Evolutionary conservation across 1,140 invertebrate genomes (phyloP).

Genomic region (Seison nebaliae): DNA sequence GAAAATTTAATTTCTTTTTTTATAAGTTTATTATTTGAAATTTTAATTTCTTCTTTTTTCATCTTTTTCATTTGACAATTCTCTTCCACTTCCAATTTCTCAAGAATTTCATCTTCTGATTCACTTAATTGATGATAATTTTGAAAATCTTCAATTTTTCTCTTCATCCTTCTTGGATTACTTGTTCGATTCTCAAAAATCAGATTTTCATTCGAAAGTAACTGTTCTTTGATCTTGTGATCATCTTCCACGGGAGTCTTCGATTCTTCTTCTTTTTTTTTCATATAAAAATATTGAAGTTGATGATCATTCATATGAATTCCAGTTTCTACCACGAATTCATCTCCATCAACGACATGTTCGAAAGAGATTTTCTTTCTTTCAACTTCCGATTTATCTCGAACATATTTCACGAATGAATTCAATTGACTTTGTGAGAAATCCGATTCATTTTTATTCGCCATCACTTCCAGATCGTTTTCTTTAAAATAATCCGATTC

Average conservation of each 20-base stretch:
- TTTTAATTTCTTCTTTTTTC: background rate
- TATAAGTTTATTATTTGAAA: background rate
- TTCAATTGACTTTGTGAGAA: too few species aligned
- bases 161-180: conserved; percentile 3
- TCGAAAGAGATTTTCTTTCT: too few species aligned
- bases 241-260: conserved; percentile 5
- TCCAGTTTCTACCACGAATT: too few species aligned
- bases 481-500: too few species aligned
- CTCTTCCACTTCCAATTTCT: conserved; percentile 14
- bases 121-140: conserved; percentile 3
- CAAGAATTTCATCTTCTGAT: conserved; percentile 15
- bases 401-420: too few species aligned
- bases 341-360: too few species aligned
- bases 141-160: conserved; percentile 13
- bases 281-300: background rate
- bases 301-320: too few species aligned
- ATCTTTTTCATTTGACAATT: background rate
- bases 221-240: conserved; percentile 4
- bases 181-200: background rate
- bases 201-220: conserved; percentile 4
- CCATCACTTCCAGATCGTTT: too few species aligned
- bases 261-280: conserved; percentile 1
- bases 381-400: too few species aligned
- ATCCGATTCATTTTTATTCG: too few species aligned
- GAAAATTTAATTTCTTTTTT: background rate